A percentile compares a stretch with the other conserved stretches of the same genome.
These are phyloP conservation scores for Macrochelys suwanniensis DNA, from an alignment of 2,797 vertebrate species.

Conservation along the genomic window DNA sequence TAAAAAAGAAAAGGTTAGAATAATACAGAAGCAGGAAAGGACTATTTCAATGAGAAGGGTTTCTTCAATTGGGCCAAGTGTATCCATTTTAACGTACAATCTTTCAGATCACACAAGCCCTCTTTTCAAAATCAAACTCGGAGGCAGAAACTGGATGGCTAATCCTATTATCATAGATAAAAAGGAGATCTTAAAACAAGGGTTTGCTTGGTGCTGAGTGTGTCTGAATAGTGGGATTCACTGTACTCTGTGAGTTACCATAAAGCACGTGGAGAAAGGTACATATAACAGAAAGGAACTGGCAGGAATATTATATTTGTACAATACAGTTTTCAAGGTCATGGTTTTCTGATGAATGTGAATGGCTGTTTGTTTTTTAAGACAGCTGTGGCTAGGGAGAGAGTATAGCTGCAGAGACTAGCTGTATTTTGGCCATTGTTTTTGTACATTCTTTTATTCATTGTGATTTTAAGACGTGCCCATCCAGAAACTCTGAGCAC, in stretches of 20 bases:
- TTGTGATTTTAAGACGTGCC: constrained; percentile 23
- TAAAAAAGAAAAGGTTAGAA: background rate
- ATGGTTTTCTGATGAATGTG: background rate
- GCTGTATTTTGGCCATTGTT: background rate
- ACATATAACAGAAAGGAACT: background rate
- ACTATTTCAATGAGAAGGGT: background rate
- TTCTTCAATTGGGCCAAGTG: rapidly evolving
- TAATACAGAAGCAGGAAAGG: background rate
- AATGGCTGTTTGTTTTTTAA: background rate
- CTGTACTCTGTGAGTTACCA: background rate
- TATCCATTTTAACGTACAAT: background rate
- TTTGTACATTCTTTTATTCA: background rate
- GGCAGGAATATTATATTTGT: background rate
- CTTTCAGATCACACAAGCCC: background rate
- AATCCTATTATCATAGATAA: rapidly evolving
- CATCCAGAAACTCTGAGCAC: constrained; percentile 11
- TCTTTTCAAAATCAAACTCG: background rate
- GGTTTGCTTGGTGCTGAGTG: background rate
- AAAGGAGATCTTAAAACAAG: background rate
- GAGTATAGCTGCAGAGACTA: background rate
- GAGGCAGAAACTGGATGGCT: background rate
- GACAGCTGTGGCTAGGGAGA: rapidly evolving
- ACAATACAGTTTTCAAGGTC: background rate
- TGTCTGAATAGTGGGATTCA: background rate
- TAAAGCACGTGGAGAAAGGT: background rate